Evolutionary conservation across 2,113 vertebrate species (phyloP).

Genomic region (Anseranas semipalmata): DNA sequence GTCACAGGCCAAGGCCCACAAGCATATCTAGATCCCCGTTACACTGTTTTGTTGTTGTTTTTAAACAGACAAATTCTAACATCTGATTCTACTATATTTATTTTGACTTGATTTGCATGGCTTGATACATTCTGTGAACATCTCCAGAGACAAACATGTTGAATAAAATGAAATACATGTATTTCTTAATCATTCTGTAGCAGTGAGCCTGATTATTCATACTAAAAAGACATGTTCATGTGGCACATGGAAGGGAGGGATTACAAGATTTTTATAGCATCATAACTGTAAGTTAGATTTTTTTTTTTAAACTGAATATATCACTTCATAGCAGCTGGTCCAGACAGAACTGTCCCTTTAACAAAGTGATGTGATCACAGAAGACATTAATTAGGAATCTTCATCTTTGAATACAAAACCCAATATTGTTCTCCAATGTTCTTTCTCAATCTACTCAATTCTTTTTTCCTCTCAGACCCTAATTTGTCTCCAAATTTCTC

Average conservation of each 20-base stretch:
- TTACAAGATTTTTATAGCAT: constrained; percentile 62
- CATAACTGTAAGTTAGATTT: constrained; percentile 54
- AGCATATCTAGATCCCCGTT: not conserved
- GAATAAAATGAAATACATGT: not conserved
- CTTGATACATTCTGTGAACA: not conserved
- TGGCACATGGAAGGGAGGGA: constrained; percentile 32
- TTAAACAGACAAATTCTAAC: not conserved
- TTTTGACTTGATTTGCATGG: not conserved
- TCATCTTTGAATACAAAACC: not conserved
- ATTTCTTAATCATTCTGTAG: not conserved
- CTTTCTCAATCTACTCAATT: not conserved
- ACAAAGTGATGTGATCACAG: constrained; percentile 31
- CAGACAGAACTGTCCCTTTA: constrained; percentile 64
- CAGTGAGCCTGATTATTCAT: constrained; percentile 45
- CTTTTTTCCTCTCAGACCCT: not conserved
- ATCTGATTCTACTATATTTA: not conserved
- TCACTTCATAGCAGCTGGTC: constrained; percentile 51
- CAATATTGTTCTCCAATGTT: not conserved
- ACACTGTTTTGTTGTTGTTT: not conserved
- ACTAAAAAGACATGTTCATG: constrained; percentile 15
- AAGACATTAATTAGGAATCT: constrained; percentile 1
- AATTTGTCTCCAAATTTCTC: not conserved
- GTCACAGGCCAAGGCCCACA: not conserved
- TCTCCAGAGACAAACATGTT: not conserved
- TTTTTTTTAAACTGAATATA: not conserved